Conservation (phyloP, 2,888 invertebrate genomes). For the Polia nebulosa region DNA sequence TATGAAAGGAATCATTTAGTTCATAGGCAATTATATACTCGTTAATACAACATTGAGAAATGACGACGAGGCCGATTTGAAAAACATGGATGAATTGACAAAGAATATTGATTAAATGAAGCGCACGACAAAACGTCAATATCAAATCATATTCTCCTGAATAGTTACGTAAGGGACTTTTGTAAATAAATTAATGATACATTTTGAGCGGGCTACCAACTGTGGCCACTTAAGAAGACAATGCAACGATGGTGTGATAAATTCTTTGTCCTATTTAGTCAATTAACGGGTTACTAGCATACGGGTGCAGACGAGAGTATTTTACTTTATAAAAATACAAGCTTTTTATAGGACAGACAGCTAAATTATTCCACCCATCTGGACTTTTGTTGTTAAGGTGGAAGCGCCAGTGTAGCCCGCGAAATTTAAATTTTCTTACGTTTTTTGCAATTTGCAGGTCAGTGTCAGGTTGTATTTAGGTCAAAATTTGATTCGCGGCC, state of each 20-base stretch:
- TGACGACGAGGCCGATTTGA: neutral
- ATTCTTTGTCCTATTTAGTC: slow-evolving; percentile 62
- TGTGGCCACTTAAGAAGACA: slow-evolving; percentile 48
- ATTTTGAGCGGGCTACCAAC: slow-evolving; percentile 34
- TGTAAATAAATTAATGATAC: slow-evolving; percentile 40
- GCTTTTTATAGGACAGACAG: slow-evolving; percentile 33
- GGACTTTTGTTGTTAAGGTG: slow-evolving; percentile 8
- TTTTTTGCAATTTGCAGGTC: no score
- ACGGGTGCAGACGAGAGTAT: slow-evolving; percentile 35
- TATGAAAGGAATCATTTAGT: slow-evolving; percentile 18
- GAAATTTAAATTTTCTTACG: no score
- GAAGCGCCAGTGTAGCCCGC: no score
- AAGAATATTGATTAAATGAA: slow-evolving; percentile 28
- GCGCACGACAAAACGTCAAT: slow-evolving; percentile 14
- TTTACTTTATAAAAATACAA: slow-evolving; percentile 22
- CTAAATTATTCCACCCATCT: slow-evolving; percentile 13
- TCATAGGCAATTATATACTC: slow-evolving; percentile 27
- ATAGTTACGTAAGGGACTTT: slow-evolving; percentile 23
- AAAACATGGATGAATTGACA: slow-evolving; percentile 1
- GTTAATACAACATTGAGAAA: slow-evolving; percentile 22
- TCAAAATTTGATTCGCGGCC: no score
- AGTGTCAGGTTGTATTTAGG: no score
- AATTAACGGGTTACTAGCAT: slow-evolving; percentile 57
- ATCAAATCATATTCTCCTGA: slow-evolving; percentile 15
- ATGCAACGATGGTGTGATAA: slow-evolving; percentile 28